phyloP scores from a whole-genome alignment of 2,113 vertebrate species.

The Indicator indicator region DNA sequence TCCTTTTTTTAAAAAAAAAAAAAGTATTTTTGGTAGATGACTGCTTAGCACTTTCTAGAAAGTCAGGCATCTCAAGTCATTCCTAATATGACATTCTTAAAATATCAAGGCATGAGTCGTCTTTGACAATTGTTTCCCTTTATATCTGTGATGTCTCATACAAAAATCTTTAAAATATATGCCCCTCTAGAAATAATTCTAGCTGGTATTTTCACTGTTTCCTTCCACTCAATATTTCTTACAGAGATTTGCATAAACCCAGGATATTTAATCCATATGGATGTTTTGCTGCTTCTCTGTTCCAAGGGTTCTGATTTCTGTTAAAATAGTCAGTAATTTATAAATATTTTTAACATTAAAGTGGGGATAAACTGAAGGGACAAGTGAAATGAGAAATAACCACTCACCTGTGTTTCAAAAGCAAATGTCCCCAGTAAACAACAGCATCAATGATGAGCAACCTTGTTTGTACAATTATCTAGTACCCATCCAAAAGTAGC shows the following conservation, averaged over 20 bases:
- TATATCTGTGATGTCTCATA: conserved; percentile 35
- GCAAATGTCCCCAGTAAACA: background rate
- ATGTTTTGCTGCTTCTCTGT: conserved; percentile 3
- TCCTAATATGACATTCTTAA: conserved; percentile 28
- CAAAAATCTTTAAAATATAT: conserved; percentile 35
- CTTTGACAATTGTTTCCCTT: conserved; percentile 52
- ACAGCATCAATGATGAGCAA: background rate
- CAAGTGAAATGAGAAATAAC: background rate
- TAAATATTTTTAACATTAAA: background rate
- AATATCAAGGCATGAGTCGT: conserved; percentile 36
- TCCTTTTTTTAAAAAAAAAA: background rate
- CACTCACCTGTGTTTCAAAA: background rate
- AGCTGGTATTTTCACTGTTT: conserved; percentile 12
- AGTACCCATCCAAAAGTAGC: background rate
- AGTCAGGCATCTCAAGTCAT: background rate
- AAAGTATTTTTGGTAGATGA: background rate
- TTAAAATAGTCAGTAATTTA: background rate
- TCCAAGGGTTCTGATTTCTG: background rate
- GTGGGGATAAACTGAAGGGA: background rate
- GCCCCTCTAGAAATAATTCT: conserved; percentile 17
- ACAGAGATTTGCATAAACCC: background rate
- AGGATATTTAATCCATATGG: background rate
- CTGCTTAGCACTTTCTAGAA: conserved; percentile 34
- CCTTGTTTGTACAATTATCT: background rate
- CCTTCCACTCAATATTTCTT: conserved; percentile 4